phyloP scores from a whole-genome alignment of 1,140 invertebrate genomes.

The Palaemon carinicauda region DNA sequence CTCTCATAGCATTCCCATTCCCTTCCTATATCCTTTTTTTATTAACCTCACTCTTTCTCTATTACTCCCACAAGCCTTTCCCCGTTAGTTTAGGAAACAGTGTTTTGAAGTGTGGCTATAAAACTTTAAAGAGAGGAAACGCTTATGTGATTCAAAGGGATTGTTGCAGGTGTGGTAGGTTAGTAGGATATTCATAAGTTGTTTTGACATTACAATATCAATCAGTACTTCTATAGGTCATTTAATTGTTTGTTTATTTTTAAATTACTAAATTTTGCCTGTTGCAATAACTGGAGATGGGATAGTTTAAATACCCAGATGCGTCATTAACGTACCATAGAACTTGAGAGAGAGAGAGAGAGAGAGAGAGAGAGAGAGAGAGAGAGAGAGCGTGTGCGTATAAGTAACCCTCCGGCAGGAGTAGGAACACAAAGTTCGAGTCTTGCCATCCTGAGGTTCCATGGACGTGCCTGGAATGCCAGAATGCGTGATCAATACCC shows the following conservation, averaged over 20 bases:
- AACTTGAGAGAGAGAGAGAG: neutral
- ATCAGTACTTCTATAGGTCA: too few relatives aligned
- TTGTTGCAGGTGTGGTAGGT: too few relatives aligned
- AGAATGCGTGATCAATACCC: slow-evolving; percentile 23
- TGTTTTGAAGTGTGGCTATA: too few relatives aligned
- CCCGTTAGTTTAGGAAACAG: neutral
- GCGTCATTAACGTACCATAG: too few relatives aligned
- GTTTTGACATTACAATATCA: too few relatives aligned
- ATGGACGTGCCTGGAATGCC: slow-evolving; percentile 27
- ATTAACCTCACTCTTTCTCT: neutral
- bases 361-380: neutral
- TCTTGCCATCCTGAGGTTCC: slow-evolving; percentile 14
- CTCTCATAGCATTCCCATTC: neutral
- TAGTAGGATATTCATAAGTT: too few relatives aligned
- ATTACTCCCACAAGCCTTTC: neutral
- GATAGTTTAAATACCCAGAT: too few relatives aligned
- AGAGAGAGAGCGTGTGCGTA: neutral
- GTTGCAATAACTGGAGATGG: too few relatives aligned
- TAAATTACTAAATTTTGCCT: too few relatives aligned
- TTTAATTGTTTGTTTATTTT: too few relatives aligned
- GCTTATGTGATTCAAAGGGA: too few relatives aligned
- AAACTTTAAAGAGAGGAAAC: too few relatives aligned
- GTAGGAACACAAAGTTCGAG: slow-evolving; percentile 15
- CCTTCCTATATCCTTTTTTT: neutral
- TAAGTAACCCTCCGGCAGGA: neutral